Conservation (phyloP, 1,140 invertebrate species). For the Drosophila parvula region DNA sequence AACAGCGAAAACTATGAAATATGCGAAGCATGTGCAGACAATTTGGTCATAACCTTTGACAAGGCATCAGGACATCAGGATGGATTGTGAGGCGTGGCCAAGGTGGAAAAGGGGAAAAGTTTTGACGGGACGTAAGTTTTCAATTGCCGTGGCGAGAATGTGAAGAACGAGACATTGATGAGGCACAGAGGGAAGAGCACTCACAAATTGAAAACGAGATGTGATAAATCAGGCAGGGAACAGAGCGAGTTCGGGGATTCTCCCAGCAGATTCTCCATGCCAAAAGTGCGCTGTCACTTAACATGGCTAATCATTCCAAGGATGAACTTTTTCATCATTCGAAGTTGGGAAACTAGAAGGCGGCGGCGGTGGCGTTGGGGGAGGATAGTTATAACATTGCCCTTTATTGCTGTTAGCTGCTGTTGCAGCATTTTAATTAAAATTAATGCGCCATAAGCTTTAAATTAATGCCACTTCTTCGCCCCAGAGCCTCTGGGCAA, state of each 20-base stretch:
- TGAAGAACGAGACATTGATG: conserved; percentile 34
- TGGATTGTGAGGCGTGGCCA: conserved; percentile 11
- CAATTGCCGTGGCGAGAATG: conserved; percentile 31
- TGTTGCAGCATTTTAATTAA: conserved; percentile 66
- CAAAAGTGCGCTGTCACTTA: conserved; percentile 26
- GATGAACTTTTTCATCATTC: conserved; percentile 28
- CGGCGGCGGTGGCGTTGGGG: neutral
- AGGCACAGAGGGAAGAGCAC: conserved; percentile 9
- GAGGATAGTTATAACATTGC: conserved; percentile 31
- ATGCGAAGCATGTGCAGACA: conserved; percentile 66
- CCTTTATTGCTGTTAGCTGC: conserved; percentile 47
- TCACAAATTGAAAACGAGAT: conserved; percentile 14
- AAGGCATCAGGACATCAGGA: conserved; percentile 29
- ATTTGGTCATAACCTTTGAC: conserved; percentile 72
- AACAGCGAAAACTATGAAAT: conserved; percentile 49
- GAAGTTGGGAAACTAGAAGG: conserved; percentile 12
- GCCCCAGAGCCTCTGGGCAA: conserved; percentile 33
- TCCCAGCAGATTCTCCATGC: neutral
- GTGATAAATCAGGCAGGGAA: conserved; percentile 19
- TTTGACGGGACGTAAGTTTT: conserved; percentile 47
- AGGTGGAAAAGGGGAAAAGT: conserved; percentile 36
- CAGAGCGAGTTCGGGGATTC: neutral
- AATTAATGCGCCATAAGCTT: conserved; percentile 70
- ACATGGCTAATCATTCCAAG: conserved; percentile 43
- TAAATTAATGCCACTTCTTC: conserved; percentile 55